These are phyloP conservation scores for Heptranchias perlo DNA, from an alignment of 2,113 vertebrate species.

Conservation along the genomic window DNA sequence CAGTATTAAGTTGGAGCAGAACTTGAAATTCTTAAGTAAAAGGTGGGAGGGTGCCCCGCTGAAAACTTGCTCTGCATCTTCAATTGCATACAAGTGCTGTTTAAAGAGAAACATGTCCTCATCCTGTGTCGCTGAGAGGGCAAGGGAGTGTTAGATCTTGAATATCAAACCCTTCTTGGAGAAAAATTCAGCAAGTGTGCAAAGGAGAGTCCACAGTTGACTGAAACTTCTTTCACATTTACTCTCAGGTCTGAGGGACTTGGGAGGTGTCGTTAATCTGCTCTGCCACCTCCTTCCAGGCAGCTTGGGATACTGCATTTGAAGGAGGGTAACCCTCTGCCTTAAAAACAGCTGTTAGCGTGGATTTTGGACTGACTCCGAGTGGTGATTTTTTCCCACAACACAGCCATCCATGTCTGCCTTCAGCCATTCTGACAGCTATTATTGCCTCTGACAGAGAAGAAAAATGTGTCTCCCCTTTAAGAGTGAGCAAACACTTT, in stretches of 20 bases:
- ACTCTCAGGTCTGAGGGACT: background rate
- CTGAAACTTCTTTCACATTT: background rate
- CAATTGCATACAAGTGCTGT: background rate
- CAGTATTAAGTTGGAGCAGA: background rate
- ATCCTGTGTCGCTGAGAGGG: background rate
- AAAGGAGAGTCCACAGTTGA: background rate
- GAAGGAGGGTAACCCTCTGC: background rate
- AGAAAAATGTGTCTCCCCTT: background rate
- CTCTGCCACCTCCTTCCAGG: background rate
- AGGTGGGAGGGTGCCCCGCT: background rate
- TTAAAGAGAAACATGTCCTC: background rate
- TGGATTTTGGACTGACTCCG: too few species aligned
- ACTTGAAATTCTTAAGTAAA: background rate
- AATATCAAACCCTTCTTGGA: background rate
- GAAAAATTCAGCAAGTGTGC: background rate
- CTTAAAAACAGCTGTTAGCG: too few species aligned
- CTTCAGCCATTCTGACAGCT: conserved; percentile 1
- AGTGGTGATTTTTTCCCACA: too few species aligned
- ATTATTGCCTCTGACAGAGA: conserved; percentile 13
- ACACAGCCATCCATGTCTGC: background rate
- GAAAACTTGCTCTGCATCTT: background rate
- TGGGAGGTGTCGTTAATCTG: background rate
- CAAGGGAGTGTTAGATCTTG: background rate
- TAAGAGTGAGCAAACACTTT: background rate
- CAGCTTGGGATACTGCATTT: conserved; percentile 5